A percentile compares a stretch with the other conserved stretches of the same genome.
Evolutionary conservation across 2,113 vertebrate genomes (phyloP).

Genomic region (Melanerpes aurifrons): DNA sequence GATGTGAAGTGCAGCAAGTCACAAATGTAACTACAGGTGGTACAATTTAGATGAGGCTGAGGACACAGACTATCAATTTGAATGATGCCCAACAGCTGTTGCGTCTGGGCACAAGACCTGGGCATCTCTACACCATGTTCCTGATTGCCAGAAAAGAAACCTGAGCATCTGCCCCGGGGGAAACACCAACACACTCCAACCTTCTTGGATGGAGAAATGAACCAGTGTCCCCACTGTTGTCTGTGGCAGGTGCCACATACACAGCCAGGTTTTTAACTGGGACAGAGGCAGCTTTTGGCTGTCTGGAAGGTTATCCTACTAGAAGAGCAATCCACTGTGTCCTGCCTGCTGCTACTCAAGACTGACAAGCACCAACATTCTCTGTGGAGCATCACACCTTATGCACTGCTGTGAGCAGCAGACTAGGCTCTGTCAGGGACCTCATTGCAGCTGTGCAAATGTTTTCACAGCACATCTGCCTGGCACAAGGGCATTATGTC

Average conservation of each 20-base stretch:
- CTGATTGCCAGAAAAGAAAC: not conserved
- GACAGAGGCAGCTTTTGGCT: not conserved
- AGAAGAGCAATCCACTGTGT: not conserved
- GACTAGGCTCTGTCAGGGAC: not conserved
- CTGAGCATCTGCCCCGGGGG: not conserved
- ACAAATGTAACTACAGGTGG: not conserved
- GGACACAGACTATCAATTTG: not conserved
- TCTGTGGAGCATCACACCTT: not conserved
- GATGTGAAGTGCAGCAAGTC: not conserved
- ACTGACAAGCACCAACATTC: not conserved
- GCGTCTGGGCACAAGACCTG: not conserved
- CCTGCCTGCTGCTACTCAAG: not conserved
- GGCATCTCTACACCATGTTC: not conserved
- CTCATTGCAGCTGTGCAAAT: not conserved
- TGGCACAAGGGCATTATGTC: not conserved
- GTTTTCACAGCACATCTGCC: not conserved
- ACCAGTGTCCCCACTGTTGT: rapidly evolving
- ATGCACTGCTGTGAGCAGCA: not conserved
- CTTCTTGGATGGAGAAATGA: not conserved
- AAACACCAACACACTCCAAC: not conserved
- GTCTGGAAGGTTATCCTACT: not conserved
- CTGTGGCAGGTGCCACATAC: rapidly evolving
- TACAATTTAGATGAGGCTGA: not conserved
- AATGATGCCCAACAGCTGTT: not conserved
- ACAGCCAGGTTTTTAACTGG: not conserved